Evolutionary conservation across 2,113 vertebrate genomes (phyloP).

Genomic region (Lampris incognitus): DNA sequence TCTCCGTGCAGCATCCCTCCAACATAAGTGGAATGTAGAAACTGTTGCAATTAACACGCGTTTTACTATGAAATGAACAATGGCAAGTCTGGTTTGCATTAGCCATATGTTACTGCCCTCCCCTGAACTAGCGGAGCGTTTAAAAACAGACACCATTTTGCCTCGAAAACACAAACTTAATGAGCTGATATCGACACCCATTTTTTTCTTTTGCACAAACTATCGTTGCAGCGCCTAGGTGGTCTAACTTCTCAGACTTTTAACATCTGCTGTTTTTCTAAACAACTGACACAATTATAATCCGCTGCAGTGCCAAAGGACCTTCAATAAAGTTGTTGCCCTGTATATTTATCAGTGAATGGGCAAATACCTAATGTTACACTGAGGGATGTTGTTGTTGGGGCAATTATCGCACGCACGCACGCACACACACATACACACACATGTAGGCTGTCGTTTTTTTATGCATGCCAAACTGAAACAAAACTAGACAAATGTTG

Average conservation of each 20-base stretch:
- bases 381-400: slow-evolving; percentile 19
- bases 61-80: slow-evolving; percentile 23
- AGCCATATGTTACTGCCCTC: slow-evolving; percentile 24
- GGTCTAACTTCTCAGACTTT: neutral
- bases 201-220: neutral
- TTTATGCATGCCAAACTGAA: neutral
- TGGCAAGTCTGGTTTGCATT: slow-evolving; percentile 22
- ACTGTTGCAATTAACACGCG: neutral
- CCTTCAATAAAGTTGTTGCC: neutral
- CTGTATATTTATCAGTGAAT: neutral
- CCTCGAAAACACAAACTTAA: slow-evolving; percentile 31
- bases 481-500: neutral
- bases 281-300: neutral
- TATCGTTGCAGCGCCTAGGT: slow-evolving; percentile 9
- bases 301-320: neutral
- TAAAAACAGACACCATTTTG: slow-evolving; percentile 10
- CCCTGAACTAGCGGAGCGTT: slow-evolving; percentile 16
- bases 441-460: neutral
- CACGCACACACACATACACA: too few relatives aligned
- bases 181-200: slow-evolving; percentile 22
- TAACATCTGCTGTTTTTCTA: neutral
- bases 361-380: neutral
- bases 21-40: neutral
- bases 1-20: slow-evolving; percentile 23
- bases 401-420: slow-evolving; percentile 9